These are phyloP conservation scores for Drosophila busckii DNA, from an alignment of 1,140 invertebrate genomes.

Conservation along the genomic window DNA sequence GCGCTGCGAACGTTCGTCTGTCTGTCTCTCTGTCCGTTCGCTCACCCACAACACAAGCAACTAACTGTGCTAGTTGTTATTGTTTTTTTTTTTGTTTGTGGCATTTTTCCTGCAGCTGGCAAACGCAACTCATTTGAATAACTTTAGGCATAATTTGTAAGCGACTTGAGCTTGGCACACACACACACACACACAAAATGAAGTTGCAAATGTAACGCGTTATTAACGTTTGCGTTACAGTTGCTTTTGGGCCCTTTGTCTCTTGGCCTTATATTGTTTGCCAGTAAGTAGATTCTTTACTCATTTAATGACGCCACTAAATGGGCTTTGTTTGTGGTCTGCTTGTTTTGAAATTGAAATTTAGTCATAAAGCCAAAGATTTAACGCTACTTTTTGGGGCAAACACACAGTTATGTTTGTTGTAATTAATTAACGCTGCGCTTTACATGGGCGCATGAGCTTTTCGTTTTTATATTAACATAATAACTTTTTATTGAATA, in stretches of 20 bases:
- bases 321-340: slow-evolving; percentile 61
- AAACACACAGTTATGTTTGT: slow-evolving; percentile 12
- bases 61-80: slow-evolving; percentile 42
- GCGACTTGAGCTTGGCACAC: slow-evolving; percentile 61
- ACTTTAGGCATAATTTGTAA: slow-evolving; percentile 75
- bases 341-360: slow-evolving; percentile 67
- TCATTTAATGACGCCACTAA: slow-evolving; percentile 76
- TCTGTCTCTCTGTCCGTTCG: background rate
- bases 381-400: slow-evolving; percentile 58
- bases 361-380: slow-evolving; percentile 72
- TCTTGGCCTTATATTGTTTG: slow-evolving; percentile 8
- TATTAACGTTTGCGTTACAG: slow-evolving; percentile 73
- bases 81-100: too few species aligned
- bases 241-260: slow-evolving; percentile 33
- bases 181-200: slow-evolving; percentile 34
- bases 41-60: background rate
- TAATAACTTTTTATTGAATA: slow-evolving; percentile 60
- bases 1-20: slow-evolving; percentile 35
- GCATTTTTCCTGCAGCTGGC: slow-evolving; percentile 11
- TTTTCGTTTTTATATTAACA: slow-evolving; percentile 40
- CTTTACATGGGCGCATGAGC: slow-evolving; percentile 63
- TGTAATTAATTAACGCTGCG: slow-evolving; percentile 65
- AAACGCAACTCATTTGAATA: slow-evolving; percentile 73
- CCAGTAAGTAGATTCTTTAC: slow-evolving; percentile 20
- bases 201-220: slow-evolving; percentile 77